These are phyloP conservation scores for Terebella lapidaria DNA, from an alignment of 2,888 invertebrate genomes.

Conservation along the genomic window DNA sequence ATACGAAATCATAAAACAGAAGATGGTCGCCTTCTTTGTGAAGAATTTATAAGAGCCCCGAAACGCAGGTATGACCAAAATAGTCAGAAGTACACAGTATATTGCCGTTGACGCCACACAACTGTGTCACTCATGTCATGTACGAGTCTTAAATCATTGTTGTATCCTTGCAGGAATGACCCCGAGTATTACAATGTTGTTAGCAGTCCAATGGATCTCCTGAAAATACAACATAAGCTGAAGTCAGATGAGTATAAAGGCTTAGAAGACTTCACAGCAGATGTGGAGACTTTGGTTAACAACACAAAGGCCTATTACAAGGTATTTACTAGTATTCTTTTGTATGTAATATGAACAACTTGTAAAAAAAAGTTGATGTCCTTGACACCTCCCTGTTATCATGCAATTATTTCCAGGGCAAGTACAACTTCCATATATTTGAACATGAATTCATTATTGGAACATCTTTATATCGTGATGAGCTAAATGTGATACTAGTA, in stretches of 20 bases:
- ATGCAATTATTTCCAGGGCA: too few species aligned
- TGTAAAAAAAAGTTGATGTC: too few species aligned
- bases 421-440: too few species aligned
- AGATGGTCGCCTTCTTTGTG: slow-evolving; percentile 84
- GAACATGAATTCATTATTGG: too few species aligned
- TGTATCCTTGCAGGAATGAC: slow-evolving; percentile 45
- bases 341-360: too few species aligned
- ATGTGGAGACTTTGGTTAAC: slow-evolving; percentile 83
- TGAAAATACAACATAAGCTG: slow-evolving; percentile 91
- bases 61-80: slow-evolving; percentile 81
- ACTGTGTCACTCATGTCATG: too few species aligned
- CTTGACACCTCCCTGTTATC: too few species aligned
- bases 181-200: slow-evolving; percentile 67
- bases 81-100: too few species aligned
- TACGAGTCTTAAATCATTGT: too few species aligned
- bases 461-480: too few species aligned
- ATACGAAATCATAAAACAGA: slow-evolving; percentile 86
- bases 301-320: slow-evolving; percentile 95
- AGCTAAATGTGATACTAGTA: too few species aligned
- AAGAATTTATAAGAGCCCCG: slow-evolving; percentile 89
- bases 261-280: slow-evolving; percentile 81
- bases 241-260: slow-evolving; percentile 96
- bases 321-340: too few species aligned
- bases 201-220: slow-evolving; percentile 87
- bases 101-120: not conserved